Base-by-base conservation (phyloP, 2,113 vertebrate genomes). In the Phyllostomus discolor region DNA sequence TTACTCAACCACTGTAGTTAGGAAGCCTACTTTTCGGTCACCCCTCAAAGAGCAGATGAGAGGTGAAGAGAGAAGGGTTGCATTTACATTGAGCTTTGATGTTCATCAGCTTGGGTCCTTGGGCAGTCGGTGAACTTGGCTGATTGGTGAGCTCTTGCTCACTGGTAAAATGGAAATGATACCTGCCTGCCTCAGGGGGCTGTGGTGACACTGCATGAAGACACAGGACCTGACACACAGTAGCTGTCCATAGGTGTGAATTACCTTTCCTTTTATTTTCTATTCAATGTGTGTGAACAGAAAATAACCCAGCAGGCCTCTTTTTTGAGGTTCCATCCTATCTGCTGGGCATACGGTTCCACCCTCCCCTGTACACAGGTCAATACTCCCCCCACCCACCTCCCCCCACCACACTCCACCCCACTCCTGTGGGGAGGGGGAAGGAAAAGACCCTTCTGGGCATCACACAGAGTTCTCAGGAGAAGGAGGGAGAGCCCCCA, bases 401-500 rank as follows among this genome's bases (percentile, higher is more conserved):
- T 19, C 54, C 6, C 54, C 54, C 54, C 54, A 57, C 62, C 26
- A 62, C 88, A 81, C 19, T 3, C n/a, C 70, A 43, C 24, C 24
- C 1, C 7, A 14, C 6, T 11, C 26, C 59, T 10, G 7, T 28
- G 59, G 59, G 14, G 7, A 59, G 1, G 1, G 2, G 6, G 8
- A 38, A 14, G 59, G 46, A 48, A 50, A 76, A 62, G 8, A 6
- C 19, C 31, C 31, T 57, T 19, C 31, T 43, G 76, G 38, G 62
- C 28, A 0, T 3, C 4, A 82, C 69, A 62, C 50, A 26, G 73
- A 46, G 50, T 38, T 66, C 75, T 91, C 28, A 10, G 76, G 26
- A 76, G 81, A 80, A 59, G 54, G 87, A 84, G 62, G 83, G 14
- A 83, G 76, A 80, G 78, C 78, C 91, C 91, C 41, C 6, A 7